Evolutionary conservation across 1,140 invertebrate species (phyloP).

Genomic region (Procambarus clarkii): DNA sequence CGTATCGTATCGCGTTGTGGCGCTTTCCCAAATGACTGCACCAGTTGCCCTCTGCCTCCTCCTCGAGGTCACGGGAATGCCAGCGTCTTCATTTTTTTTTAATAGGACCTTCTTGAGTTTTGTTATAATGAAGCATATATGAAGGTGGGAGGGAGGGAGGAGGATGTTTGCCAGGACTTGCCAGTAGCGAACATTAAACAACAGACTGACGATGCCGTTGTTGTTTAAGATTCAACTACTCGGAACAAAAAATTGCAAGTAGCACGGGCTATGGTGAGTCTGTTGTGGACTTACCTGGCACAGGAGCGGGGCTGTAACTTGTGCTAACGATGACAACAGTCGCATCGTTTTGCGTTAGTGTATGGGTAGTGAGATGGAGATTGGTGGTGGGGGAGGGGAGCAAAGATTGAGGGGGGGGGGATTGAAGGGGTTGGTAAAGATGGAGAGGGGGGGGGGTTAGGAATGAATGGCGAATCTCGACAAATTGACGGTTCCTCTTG

Average conservation of each 20-base stretch:
- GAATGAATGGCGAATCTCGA: not conserved
- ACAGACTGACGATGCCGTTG: too few relatives aligned
- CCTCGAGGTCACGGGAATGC: not conserved
- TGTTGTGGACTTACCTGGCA: too few relatives aligned
- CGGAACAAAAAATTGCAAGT: too few relatives aligned
- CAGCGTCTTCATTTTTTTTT: not conserved
- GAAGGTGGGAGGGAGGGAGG: not conserved
- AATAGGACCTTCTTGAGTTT: not conserved
- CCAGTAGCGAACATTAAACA: too few relatives aligned
- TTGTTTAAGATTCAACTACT: too few relatives aligned
- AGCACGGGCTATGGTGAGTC: too few relatives aligned
- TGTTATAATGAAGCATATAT: not conserved
- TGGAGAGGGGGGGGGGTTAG: too few relatives aligned
- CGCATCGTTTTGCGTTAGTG: not conserved
- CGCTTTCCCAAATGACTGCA: not conserved
- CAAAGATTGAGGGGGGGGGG: too few relatives aligned
- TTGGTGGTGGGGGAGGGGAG: too few relatives aligned
- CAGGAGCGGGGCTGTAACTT: too few relatives aligned
- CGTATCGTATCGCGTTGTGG: not conserved
- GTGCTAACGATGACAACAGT: not conserved
- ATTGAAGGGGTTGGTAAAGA: too few relatives aligned
- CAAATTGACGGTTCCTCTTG: conserved; percentile 38
- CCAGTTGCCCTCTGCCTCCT: conserved; percentile 3
- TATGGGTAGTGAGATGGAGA: too few relatives aligned
- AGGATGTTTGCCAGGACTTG: not conserved